A percentile compares a stretch with the other conserved stretches of the same genome.
phyloP scores from a whole-genome alignment of 2,888 invertebrate species.

The Metalampra italica region DNA sequence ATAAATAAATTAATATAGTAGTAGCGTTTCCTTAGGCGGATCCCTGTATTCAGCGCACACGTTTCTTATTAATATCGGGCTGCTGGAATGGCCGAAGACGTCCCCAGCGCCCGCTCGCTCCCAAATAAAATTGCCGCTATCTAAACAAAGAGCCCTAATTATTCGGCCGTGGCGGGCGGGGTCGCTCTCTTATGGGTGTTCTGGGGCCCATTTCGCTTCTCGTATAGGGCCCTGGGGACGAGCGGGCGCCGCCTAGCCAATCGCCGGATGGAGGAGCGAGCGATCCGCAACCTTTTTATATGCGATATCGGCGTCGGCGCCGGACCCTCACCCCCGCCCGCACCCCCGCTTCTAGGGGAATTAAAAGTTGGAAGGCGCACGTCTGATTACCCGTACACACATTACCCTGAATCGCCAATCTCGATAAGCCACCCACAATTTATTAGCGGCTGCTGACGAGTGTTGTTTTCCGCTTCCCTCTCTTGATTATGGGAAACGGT shows the following conservation, averaged over 20 bases:
- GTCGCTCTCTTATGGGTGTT: slow-evolving; percentile 84
- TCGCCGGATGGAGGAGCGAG: slow-evolving; percentile 76
- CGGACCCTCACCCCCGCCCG: slow-evolving; percentile 49
- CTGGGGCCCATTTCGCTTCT: slow-evolving; percentile 82
- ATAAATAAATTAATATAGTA: slow-evolving; percentile 34
- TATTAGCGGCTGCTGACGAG: slow-evolving; percentile 57
- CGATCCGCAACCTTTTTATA: slow-evolving; percentile 79
- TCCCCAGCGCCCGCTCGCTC: slow-evolving; percentile 75
- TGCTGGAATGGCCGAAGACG: slow-evolving; percentile 74
- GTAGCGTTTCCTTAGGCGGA: slow-evolving; percentile 34
- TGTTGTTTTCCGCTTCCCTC: slow-evolving; percentile 44
- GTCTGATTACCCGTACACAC: slow-evolving; percentile 72
- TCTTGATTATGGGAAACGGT: slow-evolving; percentile 1
- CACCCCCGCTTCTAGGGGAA: slow-evolving; percentile 52
- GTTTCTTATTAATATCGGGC: slow-evolving; percentile 77
- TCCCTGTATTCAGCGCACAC: slow-evolving; percentile 59
- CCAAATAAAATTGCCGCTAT: slow-evolving; percentile 80
- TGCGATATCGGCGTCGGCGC: slow-evolving; percentile 71
- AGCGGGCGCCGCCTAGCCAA: slow-evolving; percentile 82
- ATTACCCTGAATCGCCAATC: slow-evolving; percentile 64
- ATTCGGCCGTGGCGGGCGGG: slow-evolving; percentile 82
- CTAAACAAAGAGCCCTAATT: slow-evolving; percentile 82
- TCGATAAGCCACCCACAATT: slow-evolving; percentile 66
- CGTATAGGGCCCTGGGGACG: slow-evolving; percentile 81
- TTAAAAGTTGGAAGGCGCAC: slow-evolving; percentile 71